These are phyloP conservation scores for Hydropotes inermis DNA, from an alignment of 2,113 vertebrate genomes.

Conservation along the genomic window DNA sequence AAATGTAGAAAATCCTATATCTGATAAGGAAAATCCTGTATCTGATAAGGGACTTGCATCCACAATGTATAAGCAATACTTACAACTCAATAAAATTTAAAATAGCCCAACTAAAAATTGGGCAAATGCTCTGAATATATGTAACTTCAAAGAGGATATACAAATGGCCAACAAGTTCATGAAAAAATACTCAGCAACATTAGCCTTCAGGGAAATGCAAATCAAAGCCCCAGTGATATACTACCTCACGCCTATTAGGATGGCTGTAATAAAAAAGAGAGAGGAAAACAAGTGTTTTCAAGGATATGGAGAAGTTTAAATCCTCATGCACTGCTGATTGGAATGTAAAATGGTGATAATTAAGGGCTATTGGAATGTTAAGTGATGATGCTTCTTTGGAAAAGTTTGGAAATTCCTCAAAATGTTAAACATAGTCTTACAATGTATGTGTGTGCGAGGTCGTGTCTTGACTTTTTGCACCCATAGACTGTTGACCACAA, in stretches of 20 bases:
- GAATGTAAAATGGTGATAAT: not conserved
- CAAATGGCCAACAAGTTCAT: not conserved
- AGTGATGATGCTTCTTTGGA: not conserved
- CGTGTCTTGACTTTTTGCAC: not conserved
- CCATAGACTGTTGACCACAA: not conserved
- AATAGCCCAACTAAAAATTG: not conserved
- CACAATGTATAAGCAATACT: not conserved
- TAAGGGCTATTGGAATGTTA: not conserved
- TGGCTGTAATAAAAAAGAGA: not conserved
- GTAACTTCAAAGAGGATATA: not conserved
- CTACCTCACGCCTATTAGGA: not conserved
- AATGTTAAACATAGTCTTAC: not conserved
- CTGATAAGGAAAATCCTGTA: not conserved
- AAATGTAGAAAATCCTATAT: not conserved
- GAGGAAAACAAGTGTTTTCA: not conserved
- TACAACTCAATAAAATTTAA: not conserved
- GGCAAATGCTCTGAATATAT: not conserved
- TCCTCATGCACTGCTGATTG: not conserved
- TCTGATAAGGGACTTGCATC: not conserved
- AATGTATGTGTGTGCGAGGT: not conserved
- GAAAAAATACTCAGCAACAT: not conserved
- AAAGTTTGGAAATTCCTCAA: not conserved
- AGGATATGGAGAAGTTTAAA: not conserved
- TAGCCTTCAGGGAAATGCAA: not conserved
- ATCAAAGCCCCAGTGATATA: not conserved